Conservation (phyloP, 2,797 vertebrate genomes). For the Phalanger gymnotis region DNA sequence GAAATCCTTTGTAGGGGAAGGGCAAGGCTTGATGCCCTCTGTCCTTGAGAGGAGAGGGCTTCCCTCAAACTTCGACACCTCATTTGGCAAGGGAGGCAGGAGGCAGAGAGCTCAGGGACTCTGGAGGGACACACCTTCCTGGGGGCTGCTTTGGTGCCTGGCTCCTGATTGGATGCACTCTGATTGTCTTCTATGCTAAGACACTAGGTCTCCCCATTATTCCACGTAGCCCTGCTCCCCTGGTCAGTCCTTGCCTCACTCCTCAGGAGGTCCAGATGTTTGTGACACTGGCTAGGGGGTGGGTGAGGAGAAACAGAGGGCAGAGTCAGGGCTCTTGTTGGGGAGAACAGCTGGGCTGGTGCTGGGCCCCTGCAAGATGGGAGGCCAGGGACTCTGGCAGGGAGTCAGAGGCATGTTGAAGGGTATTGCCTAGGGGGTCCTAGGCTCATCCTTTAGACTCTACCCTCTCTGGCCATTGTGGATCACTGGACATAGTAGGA, state of each 20-base stretch:
- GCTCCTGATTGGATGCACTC: neutral
- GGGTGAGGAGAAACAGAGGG: neutral
- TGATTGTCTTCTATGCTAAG: neutral
- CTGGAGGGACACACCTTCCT: neutral
- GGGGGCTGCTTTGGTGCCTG: neutral
- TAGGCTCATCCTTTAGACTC: neutral
- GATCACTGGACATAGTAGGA: neutral
- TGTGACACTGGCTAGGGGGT: neutral
- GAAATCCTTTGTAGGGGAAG: neutral
- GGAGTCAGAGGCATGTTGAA: neutral
- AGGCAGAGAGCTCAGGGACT: neutral
- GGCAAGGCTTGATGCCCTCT: neutral
- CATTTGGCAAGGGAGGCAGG: neutral
- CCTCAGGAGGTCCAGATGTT: neutral
- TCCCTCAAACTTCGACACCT: neutral
- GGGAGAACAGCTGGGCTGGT: neutral
- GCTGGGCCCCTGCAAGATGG: neutral
- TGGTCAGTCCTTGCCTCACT: neutral
- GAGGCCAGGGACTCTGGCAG: neutral
- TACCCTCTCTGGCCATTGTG: neutral
- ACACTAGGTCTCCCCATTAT: neutral
- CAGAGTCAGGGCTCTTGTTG: neutral
- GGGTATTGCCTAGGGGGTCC: neutral
- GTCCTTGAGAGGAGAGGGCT: neutral
- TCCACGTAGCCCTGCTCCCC: neutral